Base-by-base conservation (phyloP, 2,888 invertebrate genomes). In the Lepidonotus clava region DNA sequence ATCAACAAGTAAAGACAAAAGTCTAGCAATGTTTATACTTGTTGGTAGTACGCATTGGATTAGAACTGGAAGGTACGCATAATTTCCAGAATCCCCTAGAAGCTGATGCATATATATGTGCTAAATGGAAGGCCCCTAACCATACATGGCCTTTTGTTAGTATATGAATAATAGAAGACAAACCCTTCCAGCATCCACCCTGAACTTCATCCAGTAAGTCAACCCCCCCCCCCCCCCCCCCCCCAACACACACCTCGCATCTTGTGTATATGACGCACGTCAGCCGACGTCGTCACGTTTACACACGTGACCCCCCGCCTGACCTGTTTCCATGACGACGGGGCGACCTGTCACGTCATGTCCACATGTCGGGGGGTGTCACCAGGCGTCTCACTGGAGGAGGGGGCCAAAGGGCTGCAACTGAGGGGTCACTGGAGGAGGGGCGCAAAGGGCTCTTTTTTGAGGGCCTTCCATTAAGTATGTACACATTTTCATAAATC, bases 321-420 rank as follows among this genome's bases (percentile, higher is more conserved):
- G 71, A 38, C 2, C 71, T 38, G 71, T 71, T 36, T 6, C 71
- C 71, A 71, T 71, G 71, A 38, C 36, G n/a, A 71, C 71, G 18
- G 71, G n/a, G 18, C 36, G 71, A 71, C 71, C 71, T 71, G 71
- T 71, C 71, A 71, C 71, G 71, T 66, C 66, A 66, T 14, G 38
- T 36, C 71, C 71, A 71, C 71, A 71, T 71, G 71, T 71, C 36
- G 46, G 46, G 46, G 8, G 46, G 18, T 34, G 71, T 38, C 21
- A 38, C 21, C 14, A 38, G 14, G 14, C 21, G 71, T 71, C 36
- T 71, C 71, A 38, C 71, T 38, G n/a, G n/a, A n/a, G n/a, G n/a
- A n/a, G n/a, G n/a, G n/a, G n/a, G 71, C n/a, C 36, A 66, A 1
- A 71, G 34, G 61, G 61, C 28, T 56, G n/a, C 8, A 8, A 8